A percentile compares a stretch with the other conserved stretches of the same genome.
Conservation (phyloP, 2,113 vertebrate genomes). For the Pluvialis apricaria region DNA sequence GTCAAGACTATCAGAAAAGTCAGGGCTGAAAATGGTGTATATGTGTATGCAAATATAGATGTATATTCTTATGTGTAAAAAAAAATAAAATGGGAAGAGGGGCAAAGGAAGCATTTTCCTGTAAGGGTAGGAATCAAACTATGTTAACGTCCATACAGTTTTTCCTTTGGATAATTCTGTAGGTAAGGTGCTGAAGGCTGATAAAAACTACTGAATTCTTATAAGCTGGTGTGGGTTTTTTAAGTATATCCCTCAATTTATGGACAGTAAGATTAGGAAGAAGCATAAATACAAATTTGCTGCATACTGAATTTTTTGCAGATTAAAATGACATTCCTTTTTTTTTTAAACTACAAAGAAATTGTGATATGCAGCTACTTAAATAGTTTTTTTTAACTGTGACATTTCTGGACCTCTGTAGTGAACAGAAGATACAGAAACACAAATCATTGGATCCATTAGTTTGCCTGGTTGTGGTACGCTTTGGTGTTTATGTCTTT, state of each 20-base stretch:
- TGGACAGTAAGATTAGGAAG: neutral
- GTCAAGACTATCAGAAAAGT: neutral
- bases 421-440: neutral
- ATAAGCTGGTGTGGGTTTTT: neutral
- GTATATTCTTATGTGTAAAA: neutral
- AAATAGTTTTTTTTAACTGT: neutral
- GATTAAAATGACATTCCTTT: neutral
- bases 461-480: neutral
- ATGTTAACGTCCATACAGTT: neutral
- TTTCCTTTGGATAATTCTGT: neutral
- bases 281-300: neutral
- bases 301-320: neutral
- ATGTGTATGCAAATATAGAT: neutral
- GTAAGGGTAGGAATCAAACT: neutral
- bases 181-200: neutral
- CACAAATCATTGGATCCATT: neutral
- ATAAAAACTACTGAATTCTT: neutral
- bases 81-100: neutral
- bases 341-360: neutral
- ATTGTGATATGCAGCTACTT: neutral
- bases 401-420: neutral
- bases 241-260: neutral
- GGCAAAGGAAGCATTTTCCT: neutral
- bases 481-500: neutral
- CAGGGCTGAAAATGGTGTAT: neutral